A percentile compares a stretch with the other conserved stretches of the same genome.
Evolutionary conservation across 2,113 vertebrate species (phyloP).

Genomic region (Haemorhous mexicanus): DNA sequence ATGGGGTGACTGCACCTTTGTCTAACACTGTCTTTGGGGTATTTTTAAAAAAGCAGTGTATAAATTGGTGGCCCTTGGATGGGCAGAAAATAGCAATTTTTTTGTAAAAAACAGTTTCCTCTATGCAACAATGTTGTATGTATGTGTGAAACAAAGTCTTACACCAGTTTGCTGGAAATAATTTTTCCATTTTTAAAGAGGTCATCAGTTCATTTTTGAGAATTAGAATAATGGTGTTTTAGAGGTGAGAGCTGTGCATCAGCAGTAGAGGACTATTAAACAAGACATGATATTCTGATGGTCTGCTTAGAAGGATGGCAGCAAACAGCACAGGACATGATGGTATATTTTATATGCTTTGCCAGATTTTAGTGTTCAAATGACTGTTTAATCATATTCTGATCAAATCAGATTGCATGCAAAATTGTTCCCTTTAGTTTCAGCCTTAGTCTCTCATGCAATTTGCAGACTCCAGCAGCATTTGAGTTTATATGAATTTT

Average conservation of each 20-base stretch:
- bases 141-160: background rate
- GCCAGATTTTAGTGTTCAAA: background rate
- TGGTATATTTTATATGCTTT: background rate
- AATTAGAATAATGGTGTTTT: background rate
- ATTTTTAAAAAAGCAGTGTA: background rate
- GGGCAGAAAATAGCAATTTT: background rate
- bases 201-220: background rate
- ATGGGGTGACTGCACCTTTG: background rate
- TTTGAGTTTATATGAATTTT: background rate
- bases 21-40: background rate
- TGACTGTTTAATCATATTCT: background rate
- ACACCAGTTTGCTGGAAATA: background rate
- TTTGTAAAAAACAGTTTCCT: background rate
- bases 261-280: background rate
- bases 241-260: background rate
- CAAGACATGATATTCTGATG: fast-evolving
- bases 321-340: background rate
- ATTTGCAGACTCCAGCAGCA: background rate
- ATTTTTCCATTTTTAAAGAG: background rate
- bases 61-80: background rate
- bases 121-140: background rate
- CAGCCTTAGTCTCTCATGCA: background rate
- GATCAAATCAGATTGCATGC: background rate
- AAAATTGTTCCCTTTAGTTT: background rate
- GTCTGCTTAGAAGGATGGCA: background rate